Evolutionary conservation across 2,888 invertebrate genomes (phyloP), one percentile per base, ranked within the genome.

Genomic region (Argyresthia albistria): DNA sequence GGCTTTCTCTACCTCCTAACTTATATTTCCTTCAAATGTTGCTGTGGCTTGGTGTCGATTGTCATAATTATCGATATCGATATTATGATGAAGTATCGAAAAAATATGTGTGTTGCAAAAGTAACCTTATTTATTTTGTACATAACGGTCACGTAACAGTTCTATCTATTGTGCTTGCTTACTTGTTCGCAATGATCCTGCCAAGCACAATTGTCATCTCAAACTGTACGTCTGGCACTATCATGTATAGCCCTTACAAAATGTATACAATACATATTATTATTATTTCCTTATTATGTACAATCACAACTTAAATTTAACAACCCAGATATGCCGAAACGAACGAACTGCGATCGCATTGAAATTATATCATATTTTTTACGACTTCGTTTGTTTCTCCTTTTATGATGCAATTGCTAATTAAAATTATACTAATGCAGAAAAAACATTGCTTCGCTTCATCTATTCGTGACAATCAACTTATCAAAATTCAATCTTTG

Each of bases 251-350:
- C 71, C 72, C 77, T 81, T 86, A 86, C 76, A 86, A 86, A 86
- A 86, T 81, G 82, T 86, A 86, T 83, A 25, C 25, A 25, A 6
- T 25, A 84, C 43, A 76, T 80, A 78, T 77, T 67, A 69, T 68
- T 64, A 67, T 56, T 77, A 76, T 74, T 71, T 78, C 80, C 70
- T 82, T 52, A 52, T 52, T 52, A 83, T 83, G 79, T 81, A 86
- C 82, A 81, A 80, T 86, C 84, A 86, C 86, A 84, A 86, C 84
- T 70, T 83, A 84, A 86, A 81, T 78, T 80, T 77, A 84, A 84
- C 84, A 86, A 86, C 84, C 84, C 73, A 86, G 78, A 77, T 73
- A 74, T 73, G 78, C 70, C 70, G 61, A 63, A 57, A 64, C 81
- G 77, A 75, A 9, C 39, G 8, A 11, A 69, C 69, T 65, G 73